phyloP scores from a whole-genome alignment of 1,140 invertebrate species.

The Brachionus asplanchnoidis region DNA sequence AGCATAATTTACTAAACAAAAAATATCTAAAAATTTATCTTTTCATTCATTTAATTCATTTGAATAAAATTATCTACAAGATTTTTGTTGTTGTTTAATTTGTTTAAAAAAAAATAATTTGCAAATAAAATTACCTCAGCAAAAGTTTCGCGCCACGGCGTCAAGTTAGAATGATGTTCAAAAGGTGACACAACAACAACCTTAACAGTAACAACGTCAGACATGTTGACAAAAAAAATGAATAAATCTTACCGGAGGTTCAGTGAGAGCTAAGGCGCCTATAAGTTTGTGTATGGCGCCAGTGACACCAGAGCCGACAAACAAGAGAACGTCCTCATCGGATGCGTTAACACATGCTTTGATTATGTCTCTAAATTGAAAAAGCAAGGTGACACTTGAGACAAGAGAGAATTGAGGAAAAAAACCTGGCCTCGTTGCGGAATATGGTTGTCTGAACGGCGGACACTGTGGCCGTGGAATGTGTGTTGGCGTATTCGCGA shows the following conservation, averaged over 20 bases:
- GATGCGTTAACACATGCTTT: slow-evolving; percentile 72
- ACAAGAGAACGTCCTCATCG: slow-evolving; percentile 72
- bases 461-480: slow-evolving; percentile 75
- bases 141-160: slow-evolving; percentile 2
- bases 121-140: background rate
- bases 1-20: no score
- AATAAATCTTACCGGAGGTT: background rate
- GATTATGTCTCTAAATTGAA: slow-evolving; percentile 65
- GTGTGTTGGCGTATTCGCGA: slow-evolving; percentile 77
- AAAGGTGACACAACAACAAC: slow-evolving; percentile 68
- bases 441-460: slow-evolving; percentile 80
- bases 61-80: no score
- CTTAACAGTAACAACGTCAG: background rate
- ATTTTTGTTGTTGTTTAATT: no score
- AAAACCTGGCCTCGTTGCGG: slow-evolving; percentile 65
- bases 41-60: no score
- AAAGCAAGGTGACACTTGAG: slow-evolving; percentile 52
- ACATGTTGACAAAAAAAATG: background rate
- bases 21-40: no score
- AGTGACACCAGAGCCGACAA: slow-evolving; percentile 70
- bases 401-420: slow-evolving; percentile 64
- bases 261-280: slow-evolving; percentile 53
- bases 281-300: slow-evolving; percentile 69
- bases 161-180: slow-evolving; percentile 72
- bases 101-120: no score